Percentiles rank a stretch among this genome's conserved stretches.
These are phyloP conservation scores for Morpho achilles DNA, from an alignment of 2,888 invertebrate genomes.

Conservation along the genomic window DNA sequence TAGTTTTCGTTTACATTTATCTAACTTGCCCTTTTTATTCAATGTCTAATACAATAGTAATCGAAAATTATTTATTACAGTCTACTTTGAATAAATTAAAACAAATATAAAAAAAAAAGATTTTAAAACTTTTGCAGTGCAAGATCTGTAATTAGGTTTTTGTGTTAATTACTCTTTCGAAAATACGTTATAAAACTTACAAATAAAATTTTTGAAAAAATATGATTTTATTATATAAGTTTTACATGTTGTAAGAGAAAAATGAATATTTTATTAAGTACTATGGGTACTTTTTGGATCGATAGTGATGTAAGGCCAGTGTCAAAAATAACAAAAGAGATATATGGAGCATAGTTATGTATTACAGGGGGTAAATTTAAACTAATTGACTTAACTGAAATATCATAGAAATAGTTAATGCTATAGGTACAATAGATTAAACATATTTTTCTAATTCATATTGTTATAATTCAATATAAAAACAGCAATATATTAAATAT, in stretches of 20 bases:
- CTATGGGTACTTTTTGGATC: constrained; percentile 23
- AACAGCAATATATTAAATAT: not conserved
- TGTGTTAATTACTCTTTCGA: not conserved
- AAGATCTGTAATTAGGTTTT: too few relatives aligned
- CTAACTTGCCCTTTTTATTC: too few relatives aligned
- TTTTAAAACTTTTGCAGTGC: too few relatives aligned
- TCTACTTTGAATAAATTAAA: too few relatives aligned
- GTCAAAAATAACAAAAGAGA: constrained; percentile 45
- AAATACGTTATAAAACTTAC: not conserved
- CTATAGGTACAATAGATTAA: constrained; percentile 10
- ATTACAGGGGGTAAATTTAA: constrained; percentile 23
- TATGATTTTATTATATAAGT: constrained; percentile 6
- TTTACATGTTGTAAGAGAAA: constrained; percentile 7
- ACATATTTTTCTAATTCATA: constrained; percentile 23
- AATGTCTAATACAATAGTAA: too few relatives aligned
- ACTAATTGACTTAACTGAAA: constrained; percentile 12
- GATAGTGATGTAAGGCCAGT: constrained; percentile 64
- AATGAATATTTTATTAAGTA: constrained; percentile 12
- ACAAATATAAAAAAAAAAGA: too few relatives aligned
- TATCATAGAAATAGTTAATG: constrained; percentile 12
- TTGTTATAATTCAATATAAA: constrained; percentile 15
- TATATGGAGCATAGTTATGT: constrained; percentile 7
- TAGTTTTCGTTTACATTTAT: too few relatives aligned
- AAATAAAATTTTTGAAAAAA: constrained; percentile 5
- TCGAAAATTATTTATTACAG: too few relatives aligned